These are phyloP conservation scores for Amiota mariae DNA, from an alignment of 2,888 invertebrate species.

Conservation along the genomic window DNA sequence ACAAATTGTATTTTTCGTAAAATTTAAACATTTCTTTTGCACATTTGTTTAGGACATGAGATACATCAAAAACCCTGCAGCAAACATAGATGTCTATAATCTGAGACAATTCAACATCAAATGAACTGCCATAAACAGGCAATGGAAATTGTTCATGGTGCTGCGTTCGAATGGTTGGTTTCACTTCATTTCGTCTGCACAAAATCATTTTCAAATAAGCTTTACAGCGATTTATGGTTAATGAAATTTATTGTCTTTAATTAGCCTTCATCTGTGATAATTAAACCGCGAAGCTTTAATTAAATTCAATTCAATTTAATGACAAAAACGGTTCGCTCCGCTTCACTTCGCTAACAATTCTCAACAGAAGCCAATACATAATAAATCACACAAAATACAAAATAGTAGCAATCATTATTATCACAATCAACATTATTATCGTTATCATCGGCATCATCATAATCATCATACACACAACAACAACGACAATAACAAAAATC, in stretches of 20 bases:
- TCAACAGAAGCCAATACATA: background rate
- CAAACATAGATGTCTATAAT: background rate
- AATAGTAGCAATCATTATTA: background rate
- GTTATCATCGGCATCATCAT: too few species aligned
- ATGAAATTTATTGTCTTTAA: slow-evolving; percentile 25
- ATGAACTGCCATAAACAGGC: background rate
- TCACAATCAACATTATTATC: too few species aligned
- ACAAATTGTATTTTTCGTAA: too few species aligned
- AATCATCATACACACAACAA: background rate
- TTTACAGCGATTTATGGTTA: slow-evolving; percentile 6
- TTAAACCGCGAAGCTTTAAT: slow-evolving; percentile 53
- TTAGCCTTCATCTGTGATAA: slow-evolving; percentile 44
- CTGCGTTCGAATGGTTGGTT: background rate
- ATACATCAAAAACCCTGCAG: too few species aligned
- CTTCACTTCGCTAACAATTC: background rate
- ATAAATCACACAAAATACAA: slow-evolving; percentile 22
- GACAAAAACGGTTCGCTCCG: background rate
- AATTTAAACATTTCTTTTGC: too few species aligned
- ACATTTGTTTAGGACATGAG: too few species aligned
- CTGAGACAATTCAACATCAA: background rate
- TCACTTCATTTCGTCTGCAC: slow-evolving; percentile 4
- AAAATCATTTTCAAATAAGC: slow-evolving; percentile 1
- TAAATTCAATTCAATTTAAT: slow-evolving; percentile 56
- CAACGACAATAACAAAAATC: too few species aligned
- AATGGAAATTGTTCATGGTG: background rate